These are phyloP conservation scores for Anguilla marmorata DNA, from an alignment of 2,797 vertebrate genomes.

Conservation along the genomic window DNA sequence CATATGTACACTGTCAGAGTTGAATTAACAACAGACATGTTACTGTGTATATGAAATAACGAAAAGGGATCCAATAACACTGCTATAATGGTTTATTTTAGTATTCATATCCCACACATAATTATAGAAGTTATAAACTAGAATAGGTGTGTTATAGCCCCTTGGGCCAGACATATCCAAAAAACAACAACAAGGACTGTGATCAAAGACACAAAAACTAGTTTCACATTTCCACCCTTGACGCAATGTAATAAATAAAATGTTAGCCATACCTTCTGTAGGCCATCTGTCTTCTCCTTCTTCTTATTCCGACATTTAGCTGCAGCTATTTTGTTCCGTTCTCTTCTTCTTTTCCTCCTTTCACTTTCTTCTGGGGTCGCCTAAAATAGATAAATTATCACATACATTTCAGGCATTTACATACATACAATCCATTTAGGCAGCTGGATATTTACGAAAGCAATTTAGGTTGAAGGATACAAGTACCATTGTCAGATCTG, in stretches of 20 bases:
- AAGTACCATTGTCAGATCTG: neutral
- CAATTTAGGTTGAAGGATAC: neutral
- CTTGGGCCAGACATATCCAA: neutral
- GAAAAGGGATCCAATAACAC: neutral
- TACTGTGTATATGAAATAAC: neutral
- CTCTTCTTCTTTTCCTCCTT: constrained; percentile 86
- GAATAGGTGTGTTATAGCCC: neutral
- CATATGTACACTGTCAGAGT: too few relatives aligned
- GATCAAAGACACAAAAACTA: neutral
- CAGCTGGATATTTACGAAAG: neutral
- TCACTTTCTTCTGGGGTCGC: constrained; percentile 76
- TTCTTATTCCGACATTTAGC: constrained; percentile 97
- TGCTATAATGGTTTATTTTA: neutral
- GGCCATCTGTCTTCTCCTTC: constrained; percentile 90
- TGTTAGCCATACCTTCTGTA: constrained; percentile 81
- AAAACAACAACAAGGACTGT: neutral
- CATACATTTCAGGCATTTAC: neutral
- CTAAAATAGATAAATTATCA: constrained; percentile 56
- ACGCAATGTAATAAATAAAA: neutral
- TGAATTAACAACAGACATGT: too few relatives aligned
- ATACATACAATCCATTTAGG: neutral
- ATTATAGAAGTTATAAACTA: neutral
- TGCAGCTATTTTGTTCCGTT: constrained; percentile 94
- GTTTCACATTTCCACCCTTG: neutral
- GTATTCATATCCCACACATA: neutral